Evolutionary conservation across 2,797 vertebrate species (phyloP), one percentile per base, ranked within the genome.

Genomic region (Anguilla obscura): DNA sequence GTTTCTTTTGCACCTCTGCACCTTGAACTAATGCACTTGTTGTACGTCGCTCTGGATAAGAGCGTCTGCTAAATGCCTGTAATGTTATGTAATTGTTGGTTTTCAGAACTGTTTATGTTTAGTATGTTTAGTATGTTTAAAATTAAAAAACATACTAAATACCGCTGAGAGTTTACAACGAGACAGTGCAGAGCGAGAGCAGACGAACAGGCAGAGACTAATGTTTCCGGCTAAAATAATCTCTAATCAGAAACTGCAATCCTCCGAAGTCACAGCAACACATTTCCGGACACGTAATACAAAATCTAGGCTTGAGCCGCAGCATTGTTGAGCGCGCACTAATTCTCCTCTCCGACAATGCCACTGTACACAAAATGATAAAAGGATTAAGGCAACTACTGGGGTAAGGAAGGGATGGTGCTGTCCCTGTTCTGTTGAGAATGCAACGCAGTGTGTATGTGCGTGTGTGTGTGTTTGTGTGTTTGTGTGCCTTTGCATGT

Each of bases 271-370:
- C 84, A 88, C 84, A 85, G 83, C 76, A 85, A 89, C 76, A 82
- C 86, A 80, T 83, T 90, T 63, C 33, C 82, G 84, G 52, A 56
- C 74, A 54, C 87, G 87, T 88, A 87, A 87, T 86, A 58, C 12
- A n/a, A 76, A 86, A 87, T 71, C 85, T 87, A 87, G 63, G 58
- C 79, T 71, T 76, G 83, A 86, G 88, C 86, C 54, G 45, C 69
- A 88, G 87, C 85, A 90, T 90, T 89, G 91, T 90, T 88, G 88
- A 88, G 87, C 52, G 83, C 87, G 54, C 52, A 6, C 71, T 90
- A 90, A 90, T 90, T 92, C 89, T 88, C 10, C 85, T 83, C 85
- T 79, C n/a, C 45, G 83, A 84, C 82, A 84, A 84, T 84, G 82
- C 36, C 82, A 5, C 82, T 84, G 82, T 84, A 84, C 82, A 80